Evolutionary conservation across 2,888 invertebrate genomes (phyloP).

Genomic region (Eupelmus urozonus): DNA sequence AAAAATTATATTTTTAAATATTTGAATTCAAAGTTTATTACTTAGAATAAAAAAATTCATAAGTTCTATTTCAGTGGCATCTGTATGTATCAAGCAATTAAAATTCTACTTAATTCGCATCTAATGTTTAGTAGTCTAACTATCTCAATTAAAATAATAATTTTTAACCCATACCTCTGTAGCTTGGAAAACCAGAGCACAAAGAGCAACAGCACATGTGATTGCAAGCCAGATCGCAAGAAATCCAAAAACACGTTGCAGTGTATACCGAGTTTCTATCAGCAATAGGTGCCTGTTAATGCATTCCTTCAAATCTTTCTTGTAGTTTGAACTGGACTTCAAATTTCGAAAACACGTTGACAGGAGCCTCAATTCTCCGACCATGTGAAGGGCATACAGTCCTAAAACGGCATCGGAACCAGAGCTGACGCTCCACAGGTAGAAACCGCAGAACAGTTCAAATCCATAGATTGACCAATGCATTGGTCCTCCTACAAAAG

Average conservation of each 20-base stretch:
- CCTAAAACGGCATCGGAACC: conserved; percentile 65
- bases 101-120: too few species aligned
- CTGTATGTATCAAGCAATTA: too few species aligned
- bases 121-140: not conserved
- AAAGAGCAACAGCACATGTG: conserved; percentile 65
- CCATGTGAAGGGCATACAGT: conserved; percentile 65
- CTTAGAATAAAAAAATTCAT: not conserved
- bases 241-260: conserved; percentile 65
- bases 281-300: conserved; percentile 58
- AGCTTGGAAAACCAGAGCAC: conserved; percentile 66
- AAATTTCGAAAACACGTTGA: conserved; percentile 54
- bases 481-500: conserved; percentile 30
- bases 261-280: conserved; percentile 55
- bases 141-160: too few species aligned
- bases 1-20: too few species aligned
- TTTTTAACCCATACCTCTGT: conserved; percentile 38
- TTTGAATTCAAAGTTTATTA: too few species aligned
- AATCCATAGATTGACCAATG: conserved; percentile 36
- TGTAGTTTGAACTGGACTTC: conserved; percentile 40
- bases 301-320: conserved; percentile 56
- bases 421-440: conserved; percentile 45
- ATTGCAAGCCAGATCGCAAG: conserved; percentile 63
- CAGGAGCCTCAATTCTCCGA: conserved; percentile 62
- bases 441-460: conserved; percentile 16
- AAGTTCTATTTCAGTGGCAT: not conserved